Base-by-base conservation (phyloP, 2,113 vertebrate genomes). In the Heteronetta atricapilla region DNA sequence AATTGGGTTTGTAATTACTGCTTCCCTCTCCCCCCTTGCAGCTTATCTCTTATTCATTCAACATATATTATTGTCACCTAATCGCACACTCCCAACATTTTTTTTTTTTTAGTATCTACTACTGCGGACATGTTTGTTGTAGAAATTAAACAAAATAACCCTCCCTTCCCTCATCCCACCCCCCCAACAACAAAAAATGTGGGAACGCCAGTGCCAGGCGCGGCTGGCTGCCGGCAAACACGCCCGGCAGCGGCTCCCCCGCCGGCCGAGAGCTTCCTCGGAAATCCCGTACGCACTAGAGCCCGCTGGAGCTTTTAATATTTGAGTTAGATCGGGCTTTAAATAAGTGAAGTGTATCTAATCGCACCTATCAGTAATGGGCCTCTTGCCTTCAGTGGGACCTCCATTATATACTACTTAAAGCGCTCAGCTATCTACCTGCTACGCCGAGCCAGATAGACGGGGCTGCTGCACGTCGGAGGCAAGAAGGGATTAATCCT, bases 31-130 rank as follows among this genome's bases (percentile, higher is more conserved):
- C 86, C 95, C 92, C 95, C 83, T 96, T 82, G 92, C 95, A 96
- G 97, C 97, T 98, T 97, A 97, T 98, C 98, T 98, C 97, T 97
- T 97, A 97, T 97, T 98, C 97, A 98, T 98, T 97, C 98, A 96
- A 98, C 97, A 96, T 97, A 98, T 98, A 97, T 97, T 98, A 97
- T 98, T 97, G 96, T 97, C 96, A 94, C 96, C 96, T 97, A 98
- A 97, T 97, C 97, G 95, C 95, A 94, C 96, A 95, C 88, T 96
- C 91, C 96, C 93, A 94, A 95, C 96, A 94, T 89, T 89, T 46
- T 46, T 46, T 83, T 80, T 84, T 86, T 94, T 80, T 89, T 88
- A 22, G 82, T 73, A 90, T 91, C 92, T 93, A 74, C 90, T 74
- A 68, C 28, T 34, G 67, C 26, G 76, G 63, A 95, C 89, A 78